Conservation (phyloP, 2,888 invertebrate species). For the Ceraclea dissimilis region DNA sequence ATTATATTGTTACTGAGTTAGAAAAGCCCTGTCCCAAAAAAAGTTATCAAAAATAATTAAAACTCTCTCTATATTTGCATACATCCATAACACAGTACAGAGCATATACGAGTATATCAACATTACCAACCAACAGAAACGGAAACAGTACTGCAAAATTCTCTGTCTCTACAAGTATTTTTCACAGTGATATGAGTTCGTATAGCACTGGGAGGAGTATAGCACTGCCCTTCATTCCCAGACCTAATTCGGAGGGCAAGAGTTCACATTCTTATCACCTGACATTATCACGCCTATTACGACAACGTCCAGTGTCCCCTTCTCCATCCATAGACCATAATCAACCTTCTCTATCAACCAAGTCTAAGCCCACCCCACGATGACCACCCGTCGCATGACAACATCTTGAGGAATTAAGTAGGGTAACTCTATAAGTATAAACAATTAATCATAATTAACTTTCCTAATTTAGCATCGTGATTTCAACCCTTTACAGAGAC, state of each 20-base stretch:
- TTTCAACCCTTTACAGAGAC: not conserved
- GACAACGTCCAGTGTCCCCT: slow-evolving; percentile 47
- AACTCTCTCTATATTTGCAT: too few relatives aligned
- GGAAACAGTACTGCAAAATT: too few relatives aligned
- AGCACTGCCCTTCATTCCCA: too few relatives aligned
- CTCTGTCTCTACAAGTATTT: too few relatives aligned
- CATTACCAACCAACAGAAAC: too few relatives aligned
- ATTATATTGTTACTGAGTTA: too few relatives aligned
- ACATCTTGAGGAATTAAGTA: not conserved
- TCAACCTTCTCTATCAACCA: slow-evolving; percentile 34
- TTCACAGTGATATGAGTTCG: too few relatives aligned
- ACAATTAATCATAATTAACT: not conserved
- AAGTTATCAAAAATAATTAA: too few relatives aligned
- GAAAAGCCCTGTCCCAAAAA: too few relatives aligned
- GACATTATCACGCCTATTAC: slow-evolving; percentile 40
- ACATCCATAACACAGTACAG: too few relatives aligned
- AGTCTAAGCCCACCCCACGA: slow-evolving; percentile 46
- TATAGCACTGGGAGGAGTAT: too few relatives aligned
- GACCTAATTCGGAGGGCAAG: not conserved
- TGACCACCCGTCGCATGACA: slow-evolving; percentile 4
- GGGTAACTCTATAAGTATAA: not conserved
- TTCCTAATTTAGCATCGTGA: not conserved
- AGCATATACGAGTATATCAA: too few relatives aligned
- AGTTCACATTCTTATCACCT: slow-evolving; percentile 23
- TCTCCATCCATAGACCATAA: not conserved